A percentile compares a stretch with the other conserved stretches of the same genome.
Evolutionary conservation across 2,113 vertebrate genomes (phyloP).

Genomic region (Pomatorhinus ruficollis): DNA sequence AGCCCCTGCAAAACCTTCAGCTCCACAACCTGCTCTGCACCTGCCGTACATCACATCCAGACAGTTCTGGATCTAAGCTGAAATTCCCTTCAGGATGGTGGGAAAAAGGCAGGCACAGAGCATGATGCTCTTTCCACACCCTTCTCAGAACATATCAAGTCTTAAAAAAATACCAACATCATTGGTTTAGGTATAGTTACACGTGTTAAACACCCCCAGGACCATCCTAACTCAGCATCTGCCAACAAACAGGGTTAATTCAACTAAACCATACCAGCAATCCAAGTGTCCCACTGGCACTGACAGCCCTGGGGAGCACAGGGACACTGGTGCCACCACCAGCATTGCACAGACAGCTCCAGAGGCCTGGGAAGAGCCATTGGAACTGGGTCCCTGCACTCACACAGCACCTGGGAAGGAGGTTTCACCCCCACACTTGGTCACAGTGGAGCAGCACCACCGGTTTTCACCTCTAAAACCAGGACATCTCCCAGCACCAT

Average conservation of each 20-base stretch:
- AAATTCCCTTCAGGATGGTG: background rate
- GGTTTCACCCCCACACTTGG: background rate
- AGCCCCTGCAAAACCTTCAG: background rate
- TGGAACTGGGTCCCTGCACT: background rate
- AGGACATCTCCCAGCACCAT: background rate
- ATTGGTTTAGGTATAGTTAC: background rate
- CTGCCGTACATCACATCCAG: background rate
- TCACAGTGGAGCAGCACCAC: background rate
- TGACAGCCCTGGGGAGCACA: background rate
- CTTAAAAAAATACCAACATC: background rate
- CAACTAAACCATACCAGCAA: background rate
- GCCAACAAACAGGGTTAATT: background rate
- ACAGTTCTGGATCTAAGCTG: background rate
- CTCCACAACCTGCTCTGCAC: background rate
- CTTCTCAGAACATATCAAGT: background rate
- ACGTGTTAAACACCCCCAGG: background rate
- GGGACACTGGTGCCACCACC: background rate
- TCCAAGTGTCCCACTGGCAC: background rate
- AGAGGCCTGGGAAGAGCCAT: background rate
- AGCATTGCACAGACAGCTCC: slow-evolving; percentile 11
- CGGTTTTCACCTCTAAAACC: background rate
- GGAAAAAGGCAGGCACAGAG: background rate
- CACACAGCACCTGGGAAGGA: background rate
- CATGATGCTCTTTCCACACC: background rate
- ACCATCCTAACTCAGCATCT: background rate